A percentile compares a stretch with the other conserved stretches of the same genome.
Evolutionary conservation across 2,797 vertebrate genomes (phyloP).

Genomic region (Rhinoraja longicauda): DNA sequence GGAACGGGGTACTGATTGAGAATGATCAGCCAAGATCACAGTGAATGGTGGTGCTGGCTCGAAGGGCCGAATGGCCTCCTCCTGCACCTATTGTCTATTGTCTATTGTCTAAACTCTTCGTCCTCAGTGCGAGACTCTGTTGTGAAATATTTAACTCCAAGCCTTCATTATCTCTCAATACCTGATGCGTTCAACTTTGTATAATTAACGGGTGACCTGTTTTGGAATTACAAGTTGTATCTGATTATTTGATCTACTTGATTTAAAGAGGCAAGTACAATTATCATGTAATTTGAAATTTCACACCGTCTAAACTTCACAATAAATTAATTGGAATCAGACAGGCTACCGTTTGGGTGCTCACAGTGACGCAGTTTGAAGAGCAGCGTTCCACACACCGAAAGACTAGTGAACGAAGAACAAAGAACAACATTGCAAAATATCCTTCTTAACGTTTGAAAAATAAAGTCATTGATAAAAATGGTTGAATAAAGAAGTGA

Average conservation of each 20-base stretch:
- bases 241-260: slow-evolving; percentile 34
- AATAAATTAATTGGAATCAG: slow-evolving; percentile 25
- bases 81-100: too few relatives aligned
- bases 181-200: slow-evolving; percentile 22
- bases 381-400: neutral
- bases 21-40: too few relatives aligned
- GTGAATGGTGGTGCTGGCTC: too few relatives aligned
- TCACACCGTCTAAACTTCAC: slow-evolving; percentile 17
- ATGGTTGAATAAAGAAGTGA: neutral
- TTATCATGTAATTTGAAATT: slow-evolving; percentile 19
- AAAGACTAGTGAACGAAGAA: neutral
- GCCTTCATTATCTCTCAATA: slow-evolving; percentile 19
- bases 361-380: neutral
- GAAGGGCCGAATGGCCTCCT: too few relatives aligned
- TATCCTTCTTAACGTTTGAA: neutral
- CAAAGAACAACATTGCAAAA: neutral
- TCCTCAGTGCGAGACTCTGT: neutral
- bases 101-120: neutral
- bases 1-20: too few relatives aligned
- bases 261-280: slow-evolving; percentile 35
- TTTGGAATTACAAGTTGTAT: neutral
- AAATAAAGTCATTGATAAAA: neutral
- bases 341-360: neutral
- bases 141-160: slow-evolving; percentile 15
- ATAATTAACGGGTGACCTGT: slow-evolving; percentile 29